phyloP scores from a whole-genome alignment of 2,797 vertebrate genomes.

The Scleropages formosus region DNA sequence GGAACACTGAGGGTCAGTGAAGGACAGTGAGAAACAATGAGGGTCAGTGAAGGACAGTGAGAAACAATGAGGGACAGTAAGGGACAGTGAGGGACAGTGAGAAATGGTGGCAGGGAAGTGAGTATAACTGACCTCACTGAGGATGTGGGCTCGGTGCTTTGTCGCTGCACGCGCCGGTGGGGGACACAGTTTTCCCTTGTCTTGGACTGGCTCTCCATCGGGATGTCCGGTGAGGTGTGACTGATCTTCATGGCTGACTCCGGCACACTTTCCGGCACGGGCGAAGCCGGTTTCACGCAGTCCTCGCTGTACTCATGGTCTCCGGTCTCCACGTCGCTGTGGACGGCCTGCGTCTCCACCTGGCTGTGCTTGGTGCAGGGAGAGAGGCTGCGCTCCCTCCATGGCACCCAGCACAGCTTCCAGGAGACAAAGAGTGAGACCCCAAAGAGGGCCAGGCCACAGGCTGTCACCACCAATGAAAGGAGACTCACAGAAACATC shows the following conservation, averaged over 20 bases:
- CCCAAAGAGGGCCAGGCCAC: conserved; percentile 91
- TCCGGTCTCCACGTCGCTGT: conserved; percentile 81
- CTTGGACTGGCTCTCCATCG: conserved; percentile 77
- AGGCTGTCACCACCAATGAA: conserved; percentile 92
- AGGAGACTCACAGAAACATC: conserved; percentile 67
- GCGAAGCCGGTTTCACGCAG: conserved; percentile 74
- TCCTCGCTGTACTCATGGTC: conserved; percentile 88
- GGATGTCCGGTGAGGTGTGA: conserved; percentile 94
- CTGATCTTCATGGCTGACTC: conserved; percentile 96
- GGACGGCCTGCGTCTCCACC: conserved; percentile 81
- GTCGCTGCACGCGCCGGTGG: conserved; percentile 83
- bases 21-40: too few relatives aligned
- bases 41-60: too few relatives aligned
- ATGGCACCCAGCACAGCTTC: conserved; percentile 97
- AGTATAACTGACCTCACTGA: conserved; percentile 78
- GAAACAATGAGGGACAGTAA: too few relatives aligned
- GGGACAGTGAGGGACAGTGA: background rate
- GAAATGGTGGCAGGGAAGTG: background rate
- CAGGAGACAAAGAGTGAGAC: conserved; percentile 97
- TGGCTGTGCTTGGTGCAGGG: conserved; percentile 80
- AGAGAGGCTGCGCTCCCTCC: conserved; percentile 82
- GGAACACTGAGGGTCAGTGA: too few relatives aligned
- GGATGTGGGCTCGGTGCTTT: conserved; percentile 88
- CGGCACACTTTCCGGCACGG: conserved; percentile 48
- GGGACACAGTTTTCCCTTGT: conserved; percentile 78